Evolutionary conservation across 2,113 vertebrate genomes (phyloP).

Genomic region (Oplegnathus fasciatus): DNA sequence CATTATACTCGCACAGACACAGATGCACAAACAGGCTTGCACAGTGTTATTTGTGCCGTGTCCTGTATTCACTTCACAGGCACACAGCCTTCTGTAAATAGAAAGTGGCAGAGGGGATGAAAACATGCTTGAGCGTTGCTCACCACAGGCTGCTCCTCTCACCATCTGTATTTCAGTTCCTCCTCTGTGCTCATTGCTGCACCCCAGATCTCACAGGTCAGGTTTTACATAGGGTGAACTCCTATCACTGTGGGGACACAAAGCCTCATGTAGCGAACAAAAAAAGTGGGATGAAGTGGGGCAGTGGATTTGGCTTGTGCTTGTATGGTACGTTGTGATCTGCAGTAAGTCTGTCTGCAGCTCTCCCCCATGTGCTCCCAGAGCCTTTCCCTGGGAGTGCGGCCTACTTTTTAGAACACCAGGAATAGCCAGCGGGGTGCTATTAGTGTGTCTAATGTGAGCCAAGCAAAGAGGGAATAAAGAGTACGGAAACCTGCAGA

Average conservation of each 20-base stretch:
- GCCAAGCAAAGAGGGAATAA: constrained; percentile 82
- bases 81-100: constrained; percentile 57
- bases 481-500: constrained; percentile 69
- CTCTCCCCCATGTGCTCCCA: constrained; percentile 55
- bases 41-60: constrained; percentile 37
- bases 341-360: constrained; percentile 69
- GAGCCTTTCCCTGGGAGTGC: constrained; percentile 80
- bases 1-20: constrained; percentile 13
- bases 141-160: not conserved
- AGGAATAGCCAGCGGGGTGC: constrained; percentile 84
- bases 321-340: constrained; percentile 44
- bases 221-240: constrained; percentile 7
- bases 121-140: constrained; percentile 18
- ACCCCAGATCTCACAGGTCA: constrained; percentile 9
- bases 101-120: constrained; percentile 9
- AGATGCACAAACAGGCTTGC: constrained; percentile 49
- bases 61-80: constrained; percentile 22
- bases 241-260: not conserved
- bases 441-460: constrained; percentile 81
- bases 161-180: not conserved
- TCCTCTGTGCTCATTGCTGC: not conserved
- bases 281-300: constrained; percentile 37
- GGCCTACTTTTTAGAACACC: constrained; percentile 82
- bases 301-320: constrained; percentile 23
- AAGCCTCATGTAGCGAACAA: not conserved